Evolutionary conservation across 2,888 invertebrate genomes (phyloP).

Genomic region (Amiota minor): DNA sequence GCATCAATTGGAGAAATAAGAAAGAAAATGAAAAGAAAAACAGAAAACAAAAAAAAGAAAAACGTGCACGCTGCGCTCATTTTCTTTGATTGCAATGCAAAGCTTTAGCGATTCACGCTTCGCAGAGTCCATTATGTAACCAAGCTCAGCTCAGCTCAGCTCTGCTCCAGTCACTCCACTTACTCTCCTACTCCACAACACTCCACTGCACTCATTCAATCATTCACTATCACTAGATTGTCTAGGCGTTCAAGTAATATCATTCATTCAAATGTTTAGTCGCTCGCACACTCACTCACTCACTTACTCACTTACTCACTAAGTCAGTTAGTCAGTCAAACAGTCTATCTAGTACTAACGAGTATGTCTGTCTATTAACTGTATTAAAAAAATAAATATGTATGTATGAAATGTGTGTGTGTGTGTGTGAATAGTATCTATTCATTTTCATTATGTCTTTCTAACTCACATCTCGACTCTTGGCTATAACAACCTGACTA

Average conservation of each 20-base stretch:
- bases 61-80: slow-evolving; percentile 13
- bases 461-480: too few relatives aligned
- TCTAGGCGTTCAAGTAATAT: too few relatives aligned
- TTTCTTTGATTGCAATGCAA: slow-evolving; percentile 24
- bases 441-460: slow-evolving; percentile 8
- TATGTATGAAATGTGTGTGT: slow-evolving; percentile 1
- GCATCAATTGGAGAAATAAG: slow-evolving; percentile 22
- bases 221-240: too few relatives aligned
- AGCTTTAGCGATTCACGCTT: slow-evolving; percentile 44
- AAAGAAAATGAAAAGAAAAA: slow-evolving; percentile 21
- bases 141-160: slow-evolving; percentile 44
- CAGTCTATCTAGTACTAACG: neutral
- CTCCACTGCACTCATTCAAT: too few relatives aligned
- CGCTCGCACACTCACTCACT: too few relatives aligned
- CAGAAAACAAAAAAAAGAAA: slow-evolving; percentile 32
- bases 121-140: slow-evolving; percentile 57
- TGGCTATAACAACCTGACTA: slow-evolving; percentile 30
- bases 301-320: neutral
- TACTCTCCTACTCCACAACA: too few relatives aligned
- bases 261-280: too few relatives aligned
- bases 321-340: neutral
- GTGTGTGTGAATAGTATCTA: slow-evolving; percentile 34
- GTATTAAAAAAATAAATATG: slow-evolving; percentile 26
- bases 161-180: neutral
- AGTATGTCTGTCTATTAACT: neutral